Evolutionary conservation across 2,888 invertebrate species (phyloP).

Genomic region (Ametastegia equiseti): DNA sequence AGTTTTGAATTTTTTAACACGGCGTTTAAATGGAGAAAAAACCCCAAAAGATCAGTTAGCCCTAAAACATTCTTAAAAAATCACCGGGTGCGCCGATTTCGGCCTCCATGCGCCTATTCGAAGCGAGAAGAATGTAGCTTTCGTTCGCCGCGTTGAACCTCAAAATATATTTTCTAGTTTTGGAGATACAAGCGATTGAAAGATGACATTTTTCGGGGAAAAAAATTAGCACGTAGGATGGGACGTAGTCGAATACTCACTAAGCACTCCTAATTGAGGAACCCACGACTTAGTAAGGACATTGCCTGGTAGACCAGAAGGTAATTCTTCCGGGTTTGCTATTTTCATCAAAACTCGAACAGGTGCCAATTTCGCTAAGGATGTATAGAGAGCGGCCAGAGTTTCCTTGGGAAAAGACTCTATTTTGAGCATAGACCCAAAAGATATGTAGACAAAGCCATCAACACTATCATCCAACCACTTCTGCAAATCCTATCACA

Average conservation of each 20-base stretch:
- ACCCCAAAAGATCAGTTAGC: too few relatives aligned
- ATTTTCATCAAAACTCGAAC: slow-evolving; percentile 63
- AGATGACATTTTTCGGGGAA: too few relatives aligned
- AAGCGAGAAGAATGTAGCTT: too few relatives aligned
- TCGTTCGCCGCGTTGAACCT: too few relatives aligned
- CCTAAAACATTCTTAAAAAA: too few relatives aligned
- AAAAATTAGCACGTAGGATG: neutral
- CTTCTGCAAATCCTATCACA: slow-evolving; percentile 59
- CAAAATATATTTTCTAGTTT: too few relatives aligned
- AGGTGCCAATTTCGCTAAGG: slow-evolving; percentile 63
- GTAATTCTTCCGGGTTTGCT: slow-evolving; percentile 54
- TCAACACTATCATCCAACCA: slow-evolving; percentile 63
- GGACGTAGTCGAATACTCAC: slow-evolving; percentile 52
- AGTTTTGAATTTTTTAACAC: too few relatives aligned
- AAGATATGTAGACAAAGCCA: slow-evolving; percentile 66
- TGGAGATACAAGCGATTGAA: too few relatives aligned
- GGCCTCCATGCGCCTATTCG: too few relatives aligned
- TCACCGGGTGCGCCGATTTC: too few relatives aligned
- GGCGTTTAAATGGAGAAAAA: too few relatives aligned
- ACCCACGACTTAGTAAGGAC: slow-evolving; percentile 61
- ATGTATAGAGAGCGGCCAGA: slow-evolving; percentile 55
- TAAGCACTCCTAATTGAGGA: slow-evolving; percentile 63
- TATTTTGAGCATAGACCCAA: slow-evolving; percentile 65
- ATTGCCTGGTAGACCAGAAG: slow-evolving; percentile 62
- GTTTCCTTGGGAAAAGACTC: slow-evolving; percentile 61